Conservation (phyloP, 2,113 vertebrate species). For the Actenoides lindsayi region DNA sequence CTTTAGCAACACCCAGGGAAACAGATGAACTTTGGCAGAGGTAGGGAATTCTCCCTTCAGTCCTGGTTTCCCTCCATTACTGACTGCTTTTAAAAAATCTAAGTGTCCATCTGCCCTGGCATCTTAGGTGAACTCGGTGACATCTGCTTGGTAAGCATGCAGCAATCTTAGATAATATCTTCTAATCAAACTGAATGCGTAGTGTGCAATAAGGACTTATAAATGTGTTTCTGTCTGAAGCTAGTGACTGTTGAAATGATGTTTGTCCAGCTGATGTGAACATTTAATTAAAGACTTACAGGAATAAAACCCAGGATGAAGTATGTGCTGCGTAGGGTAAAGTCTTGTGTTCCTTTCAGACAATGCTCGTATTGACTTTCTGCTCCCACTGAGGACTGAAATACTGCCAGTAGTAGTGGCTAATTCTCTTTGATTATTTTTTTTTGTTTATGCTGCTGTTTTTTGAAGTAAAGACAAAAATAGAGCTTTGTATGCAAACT, state of each 20-base stretch:
- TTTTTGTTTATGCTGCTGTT: not conserved
- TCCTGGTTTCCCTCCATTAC: not conserved
- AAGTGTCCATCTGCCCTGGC: not conserved
- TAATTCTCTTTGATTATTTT: not conserved
- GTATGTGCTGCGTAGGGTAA: not conserved
- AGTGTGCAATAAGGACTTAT: not conserved
- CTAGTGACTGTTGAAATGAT: constrained; percentile 2
- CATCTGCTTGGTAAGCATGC: not conserved
- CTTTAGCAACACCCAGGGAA: not conserved
- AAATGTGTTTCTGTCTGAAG: constrained; percentile 2
- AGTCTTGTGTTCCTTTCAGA: not conserved
- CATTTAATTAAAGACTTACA: not conserved
- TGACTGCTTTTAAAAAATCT: not conserved
- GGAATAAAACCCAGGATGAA: not conserved
- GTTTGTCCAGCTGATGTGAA: not conserved
- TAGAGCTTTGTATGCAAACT: not conserved
- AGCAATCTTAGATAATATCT: not conserved
- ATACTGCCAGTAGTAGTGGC: not conserved
- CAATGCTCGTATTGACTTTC: not conserved
- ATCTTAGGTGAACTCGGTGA: not conserved
- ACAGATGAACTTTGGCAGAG: not conserved
- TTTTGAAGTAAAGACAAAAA: not conserved
- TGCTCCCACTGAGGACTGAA: not conserved
- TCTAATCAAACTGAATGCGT: not conserved
- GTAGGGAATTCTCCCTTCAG: not conserved